Evolutionary conservation across 2,113 vertebrate species (phyloP), one percentile per base, ranked within the genome.

Genomic region (Ammospiza caudacuta): DNA sequence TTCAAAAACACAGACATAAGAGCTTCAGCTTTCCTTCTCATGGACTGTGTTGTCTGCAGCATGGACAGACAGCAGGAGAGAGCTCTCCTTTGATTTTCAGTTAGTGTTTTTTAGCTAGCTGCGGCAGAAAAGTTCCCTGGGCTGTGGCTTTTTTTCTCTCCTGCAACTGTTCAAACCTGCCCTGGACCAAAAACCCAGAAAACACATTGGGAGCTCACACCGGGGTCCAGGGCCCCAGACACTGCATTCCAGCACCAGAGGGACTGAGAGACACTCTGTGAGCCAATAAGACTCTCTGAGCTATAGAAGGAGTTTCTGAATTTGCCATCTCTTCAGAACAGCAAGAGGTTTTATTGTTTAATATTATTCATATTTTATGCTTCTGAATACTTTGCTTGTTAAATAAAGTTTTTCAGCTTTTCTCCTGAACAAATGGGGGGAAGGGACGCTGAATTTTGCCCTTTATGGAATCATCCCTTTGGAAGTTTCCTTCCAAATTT

Each of bases 381-480:
- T 29, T 54, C 11, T 54, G 24, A 54, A 29, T 44, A 35, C 4
- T 66, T 79, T 54, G 6, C 31, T 54, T 29, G 15, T 44, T 44
- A 44, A 44, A 66, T 14, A 24, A 79, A 35, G 5, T 2, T 64
- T 54, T 54, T 29, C 11, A 39, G 28, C 31, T 54, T 54, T 35
- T 33, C 31, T n/a, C 15, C 24, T 0, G 0, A n/a, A 52, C 31
- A 44, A 79, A 7, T 23, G 2, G 3, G 14, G 14, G 11, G 18
- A n/a, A 54, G 31, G 11, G 24, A 11, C 0, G 0, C 47, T 79
- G 61, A 29, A 79, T 79, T 64, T 54, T 79, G 49, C 25, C 39
- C 24, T 44, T 44, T 28, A 23, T 6, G 17, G 4, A 78, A n/a
- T 14, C 14, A 28, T 22, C 19, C 37, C 31, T 78, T 78, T 35